Evolutionary conservation across 2,888 invertebrate species (phyloP).

Genomic region (Helobdella robusta): DNA sequence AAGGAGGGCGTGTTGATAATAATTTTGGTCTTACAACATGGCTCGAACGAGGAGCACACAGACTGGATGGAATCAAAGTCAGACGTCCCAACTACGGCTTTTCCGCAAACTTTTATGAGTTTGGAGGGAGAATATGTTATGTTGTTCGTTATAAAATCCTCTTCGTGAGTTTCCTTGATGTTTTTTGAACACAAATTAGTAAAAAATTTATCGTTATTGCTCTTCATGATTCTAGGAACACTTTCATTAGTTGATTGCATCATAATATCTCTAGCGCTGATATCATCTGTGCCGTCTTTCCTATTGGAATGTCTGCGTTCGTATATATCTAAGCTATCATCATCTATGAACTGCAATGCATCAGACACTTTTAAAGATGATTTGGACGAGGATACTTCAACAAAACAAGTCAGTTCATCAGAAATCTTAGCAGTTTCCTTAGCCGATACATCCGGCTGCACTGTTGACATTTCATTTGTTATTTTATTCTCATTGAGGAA

Average conservation of each 20-base stretch:
- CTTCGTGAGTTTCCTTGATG: neutral
- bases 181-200: too few relatives aligned
- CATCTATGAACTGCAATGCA: conserved; percentile 60
- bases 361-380: too few relatives aligned
- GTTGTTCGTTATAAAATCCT: neutral
- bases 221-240: too few relatives aligned
- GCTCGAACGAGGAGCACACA: conserved; percentile 27
- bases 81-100: neutral
- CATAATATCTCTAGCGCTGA: conserved; percentile 9
- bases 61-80: conserved; percentile 17
- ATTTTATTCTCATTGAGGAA: too few relatives aligned
- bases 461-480: too few relatives aligned
- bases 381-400: too few relatives aligned
- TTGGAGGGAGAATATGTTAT: conserved; percentile 5
- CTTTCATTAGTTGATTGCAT: neutral
- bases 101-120: neutral
- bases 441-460: too few relatives aligned
- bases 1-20: conserved; percentile 22
- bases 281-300: conserved; percentile 6
- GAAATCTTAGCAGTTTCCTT: too few relatives aligned
- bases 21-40: conserved; percentile 28
- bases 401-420: too few relatives aligned
- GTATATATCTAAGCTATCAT: conserved; percentile 41
- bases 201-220: neutral
- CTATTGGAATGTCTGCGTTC: neutral